These are phyloP conservation scores for Indicator indicator DNA, from an alignment of 2,113 vertebrate genomes.

Conservation along the genomic window DNA sequence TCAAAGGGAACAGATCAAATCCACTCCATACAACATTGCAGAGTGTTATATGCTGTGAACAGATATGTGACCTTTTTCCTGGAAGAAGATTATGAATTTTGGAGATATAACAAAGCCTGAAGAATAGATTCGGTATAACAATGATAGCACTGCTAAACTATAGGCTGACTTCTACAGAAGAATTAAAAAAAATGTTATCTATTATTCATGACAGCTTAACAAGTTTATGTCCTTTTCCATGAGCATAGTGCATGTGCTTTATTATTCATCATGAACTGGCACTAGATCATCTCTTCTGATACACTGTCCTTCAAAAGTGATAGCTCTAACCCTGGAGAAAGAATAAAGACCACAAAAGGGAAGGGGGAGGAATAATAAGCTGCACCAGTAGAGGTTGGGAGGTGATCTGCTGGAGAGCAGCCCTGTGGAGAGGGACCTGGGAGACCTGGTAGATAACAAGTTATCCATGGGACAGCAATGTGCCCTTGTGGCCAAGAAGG, in stretches of 20 bases:
- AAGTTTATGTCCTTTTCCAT: background rate
- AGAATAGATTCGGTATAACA: background rate
- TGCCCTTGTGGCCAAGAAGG: no score
- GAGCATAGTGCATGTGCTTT: background rate
- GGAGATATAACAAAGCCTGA: background rate
- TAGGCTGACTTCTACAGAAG: background rate
- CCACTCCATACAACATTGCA: background rate
- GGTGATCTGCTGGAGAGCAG: no score
- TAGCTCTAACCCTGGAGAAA: background rate
- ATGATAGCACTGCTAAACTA: background rate
- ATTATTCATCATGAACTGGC: background rate
- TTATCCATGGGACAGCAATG: no score
- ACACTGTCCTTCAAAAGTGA: background rate
- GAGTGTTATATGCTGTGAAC: background rate
- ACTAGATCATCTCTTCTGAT: background rate
- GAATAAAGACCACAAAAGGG: background rate
- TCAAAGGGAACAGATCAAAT: conserved; percentile 16
- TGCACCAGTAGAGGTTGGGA: no score
- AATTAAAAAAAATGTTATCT: conserved; percentile 9
- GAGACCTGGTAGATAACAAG: no score
- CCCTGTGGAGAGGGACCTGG: no score
- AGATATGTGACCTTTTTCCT: background rate
- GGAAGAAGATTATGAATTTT: background rate
- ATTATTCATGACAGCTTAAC: conserved; percentile 19
- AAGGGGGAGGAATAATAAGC: no score